A percentile compares a stretch with the other conserved stretches of the same genome.
phyloP scores from a whole-genome alignment of 2,797 vertebrate species.

The Hylomyscus alleni region DNA sequence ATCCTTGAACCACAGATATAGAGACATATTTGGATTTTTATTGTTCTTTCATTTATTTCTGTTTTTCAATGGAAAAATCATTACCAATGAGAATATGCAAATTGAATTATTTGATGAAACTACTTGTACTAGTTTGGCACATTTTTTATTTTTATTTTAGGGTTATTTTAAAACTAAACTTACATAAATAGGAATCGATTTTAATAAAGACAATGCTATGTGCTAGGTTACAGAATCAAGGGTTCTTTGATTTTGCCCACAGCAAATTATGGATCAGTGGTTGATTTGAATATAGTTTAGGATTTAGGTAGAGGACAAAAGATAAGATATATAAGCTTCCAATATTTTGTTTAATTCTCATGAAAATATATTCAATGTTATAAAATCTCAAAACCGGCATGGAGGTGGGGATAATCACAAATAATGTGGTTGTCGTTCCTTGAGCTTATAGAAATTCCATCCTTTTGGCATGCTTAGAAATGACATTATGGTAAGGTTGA shows the following conservation, averaged over 20 bases:
- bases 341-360: not conserved
- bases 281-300: slow-evolving; percentile 48
- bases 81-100: not conserved
- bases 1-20: not conserved
- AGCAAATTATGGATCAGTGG: not conserved
- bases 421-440: not conserved
- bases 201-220: slow-evolving; percentile 39
- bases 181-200: not conserved
- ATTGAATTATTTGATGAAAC: slow-evolving; percentile 54
- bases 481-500: not conserved
- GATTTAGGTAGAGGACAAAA: not conserved
- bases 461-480: not conserved
- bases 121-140: not conserved
- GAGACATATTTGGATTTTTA: slow-evolving; percentile 32
- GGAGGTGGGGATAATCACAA: not conserved
- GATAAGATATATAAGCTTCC: not conserved
- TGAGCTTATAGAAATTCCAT: not conserved
- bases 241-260: slow-evolving; percentile 50
- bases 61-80: slow-evolving; percentile 36
- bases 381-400: not conserved
- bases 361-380: not conserved
- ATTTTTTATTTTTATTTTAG: not conserved
- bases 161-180: slow-evolving; percentile 48
- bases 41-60: slow-evolving; percentile 27
- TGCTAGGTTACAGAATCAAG: not conserved